Conservation (phyloP, 2,888 invertebrate species). For the Temnothorax unifasciatus region DNA sequence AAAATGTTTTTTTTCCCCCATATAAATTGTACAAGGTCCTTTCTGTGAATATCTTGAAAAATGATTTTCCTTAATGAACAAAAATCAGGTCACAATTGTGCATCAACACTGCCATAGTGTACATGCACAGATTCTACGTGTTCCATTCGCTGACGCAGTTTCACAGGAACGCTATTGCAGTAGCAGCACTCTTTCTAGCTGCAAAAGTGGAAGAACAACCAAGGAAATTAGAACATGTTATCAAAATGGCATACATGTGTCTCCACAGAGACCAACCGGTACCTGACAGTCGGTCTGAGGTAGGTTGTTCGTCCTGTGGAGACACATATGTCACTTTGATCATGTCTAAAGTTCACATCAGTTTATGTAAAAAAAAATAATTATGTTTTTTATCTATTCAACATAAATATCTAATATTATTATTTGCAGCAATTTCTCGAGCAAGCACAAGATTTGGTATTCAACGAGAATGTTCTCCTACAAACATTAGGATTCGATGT, state of each 20-base stretch:
- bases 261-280: slow-evolving; percentile 90
- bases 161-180: slow-evolving; percentile 97
- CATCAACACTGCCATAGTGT: slow-evolving; percentile 99
- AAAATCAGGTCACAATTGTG: slow-evolving; percentile 94
- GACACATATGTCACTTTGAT: neutral
- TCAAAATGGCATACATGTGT: slow-evolving; percentile 96
- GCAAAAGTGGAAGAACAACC: slow-evolving; percentile 99
- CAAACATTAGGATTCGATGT: slow-evolving; percentile 99
- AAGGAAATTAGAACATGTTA: slow-evolving; percentile 98
- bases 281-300: slow-evolving; percentile 92
- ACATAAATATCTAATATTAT: neutral
- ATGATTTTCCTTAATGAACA: slow-evolving; percentile 63
- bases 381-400: neutral
- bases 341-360: neutral
- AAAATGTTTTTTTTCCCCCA: too few species aligned
- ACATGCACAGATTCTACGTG: slow-evolving; percentile 99
- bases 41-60: neutral
- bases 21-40: too few species aligned
- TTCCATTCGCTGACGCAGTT: slow-evolving; percentile 99
- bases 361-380: neutral
- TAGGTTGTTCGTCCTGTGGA: neutral
- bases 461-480: slow-evolving; percentile 98
- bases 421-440: slow-evolving; percentile 88
- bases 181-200: slow-evolving; percentile 97
- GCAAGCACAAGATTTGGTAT: slow-evolving; percentile 97